Base-by-base conservation (phyloP, 2,797 vertebrate species). In the Acipenser transmontanus region DNA sequence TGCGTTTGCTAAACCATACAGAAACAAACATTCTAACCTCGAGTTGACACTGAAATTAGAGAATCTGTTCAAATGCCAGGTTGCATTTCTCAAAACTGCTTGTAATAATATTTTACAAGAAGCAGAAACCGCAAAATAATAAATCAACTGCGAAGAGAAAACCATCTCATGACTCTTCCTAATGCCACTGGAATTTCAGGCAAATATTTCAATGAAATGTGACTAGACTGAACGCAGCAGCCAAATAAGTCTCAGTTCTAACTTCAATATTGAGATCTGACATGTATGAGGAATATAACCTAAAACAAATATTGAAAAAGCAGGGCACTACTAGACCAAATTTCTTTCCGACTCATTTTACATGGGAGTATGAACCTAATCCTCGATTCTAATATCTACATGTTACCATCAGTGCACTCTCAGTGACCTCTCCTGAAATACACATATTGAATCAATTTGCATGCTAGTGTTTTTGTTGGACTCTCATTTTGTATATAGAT, bases 341-440 rank as follows among this genome's bases (percentile, higher is more conserved):
- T 6, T 47, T 11, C 11, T 11, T 61, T 8, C 5, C 9, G 52
- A 47, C 51, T 65, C 64, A 57, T 65, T 65, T 65, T 57, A 65
- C n/a, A 11, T 11, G 20, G 47, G 52, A 57, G 12, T 11, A 1
- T 65, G 52, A 65, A 65, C 52, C 7, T 47, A 57, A 57, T 57
- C 13, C 52, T 54, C 20, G 13, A 54, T 65, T 13, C 17, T 56
- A 52, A 52, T 11, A n/a, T 14, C 11, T 48, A 8, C 12, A 48
- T 56, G 64, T 9, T 20, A 50, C 64, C 7, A 47, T 48, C 7
- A 4, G 11, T 56, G 64, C 64, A 34, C 20, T 57, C 51, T 57
- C 14, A 57, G n/a, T 65, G 64, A 65, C 64, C 51, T 9, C 51
- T 12, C 47, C 11, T 17, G 7, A 57, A 56, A 7, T 8, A 52